These are phyloP conservation scores for Todiramphus chloris DNA, from an alignment of 2,113 vertebrate species.

Conservation along the genomic window DNA sequence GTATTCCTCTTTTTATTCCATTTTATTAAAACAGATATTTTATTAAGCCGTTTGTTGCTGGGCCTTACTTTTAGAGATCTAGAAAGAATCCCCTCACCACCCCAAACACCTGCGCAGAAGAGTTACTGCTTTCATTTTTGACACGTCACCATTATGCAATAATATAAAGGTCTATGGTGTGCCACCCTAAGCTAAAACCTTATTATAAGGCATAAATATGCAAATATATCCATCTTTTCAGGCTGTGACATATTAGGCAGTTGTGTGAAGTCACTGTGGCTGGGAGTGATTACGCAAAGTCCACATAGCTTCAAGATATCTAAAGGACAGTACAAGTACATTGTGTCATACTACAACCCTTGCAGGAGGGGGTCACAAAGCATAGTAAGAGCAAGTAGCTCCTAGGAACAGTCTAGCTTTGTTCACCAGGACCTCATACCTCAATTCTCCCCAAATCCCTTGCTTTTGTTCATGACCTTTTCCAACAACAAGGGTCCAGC, in stretches of 20 bases:
- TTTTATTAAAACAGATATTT: not conserved
- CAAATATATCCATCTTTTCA: not conserved
- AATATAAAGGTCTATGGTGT: not conserved
- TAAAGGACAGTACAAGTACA: not conserved
- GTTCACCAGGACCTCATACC: not conserved
- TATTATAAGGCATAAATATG: not conserved
- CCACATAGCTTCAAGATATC: not conserved
- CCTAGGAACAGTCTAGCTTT: not conserved
- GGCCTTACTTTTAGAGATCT: not conserved
- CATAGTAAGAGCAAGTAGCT: not conserved
- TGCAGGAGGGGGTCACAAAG: rapidly evolving
- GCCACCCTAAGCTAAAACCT: not conserved
- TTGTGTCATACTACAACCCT: not conserved
- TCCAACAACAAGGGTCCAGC: not conserved
- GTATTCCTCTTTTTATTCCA: not conserved
- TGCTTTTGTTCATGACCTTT: not conserved
- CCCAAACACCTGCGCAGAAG: not conserved
- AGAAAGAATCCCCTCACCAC: not conserved
- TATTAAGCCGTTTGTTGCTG: not conserved
- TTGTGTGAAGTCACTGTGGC: not conserved
- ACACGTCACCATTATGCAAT: not conserved
- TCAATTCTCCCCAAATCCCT: not conserved
- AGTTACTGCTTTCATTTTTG: not conserved
- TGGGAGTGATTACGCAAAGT: not conserved
- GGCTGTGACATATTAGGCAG: not conserved